phyloP scores from a whole-genome alignment of 2,888 invertebrate genomes.

The Marasmarcha lunaedactyla region DNA sequence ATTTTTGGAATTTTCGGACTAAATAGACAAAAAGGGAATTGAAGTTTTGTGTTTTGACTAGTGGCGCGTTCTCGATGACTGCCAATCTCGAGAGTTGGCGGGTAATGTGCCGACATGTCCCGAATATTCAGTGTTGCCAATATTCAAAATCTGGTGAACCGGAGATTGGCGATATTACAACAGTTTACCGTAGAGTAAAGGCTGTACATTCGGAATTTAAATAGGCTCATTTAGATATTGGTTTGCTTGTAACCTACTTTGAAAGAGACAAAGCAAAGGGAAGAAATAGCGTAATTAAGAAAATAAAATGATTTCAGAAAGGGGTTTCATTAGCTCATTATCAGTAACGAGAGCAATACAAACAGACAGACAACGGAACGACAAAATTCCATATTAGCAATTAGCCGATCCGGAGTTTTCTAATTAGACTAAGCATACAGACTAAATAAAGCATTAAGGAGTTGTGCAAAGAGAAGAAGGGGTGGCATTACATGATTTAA shows the following conservation, averaged over 20 bases:
- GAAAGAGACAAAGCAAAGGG: too few species aligned
- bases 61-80: constrained; percentile 30
- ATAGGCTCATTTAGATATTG: background rate
- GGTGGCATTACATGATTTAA: constrained; percentile 26
- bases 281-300: background rate
- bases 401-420: constrained; percentile 56
- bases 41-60: constrained; percentile 19
- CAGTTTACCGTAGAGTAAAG: background rate
- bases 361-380: constrained; percentile 28
- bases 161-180: constrained; percentile 35
- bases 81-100: constrained; percentile 20
- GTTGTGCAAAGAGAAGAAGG: constrained; percentile 57
- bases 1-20: constrained; percentile 9
- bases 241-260: too few species aligned
- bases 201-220: background rate
- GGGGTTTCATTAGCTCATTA: background rate
- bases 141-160: constrained; percentile 26
- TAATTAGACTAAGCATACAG: constrained; percentile 66
- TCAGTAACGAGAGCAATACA: constrained; percentile 8
- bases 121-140: background rate
- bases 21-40: constrained; percentile 17
- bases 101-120: constrained; percentile 19
- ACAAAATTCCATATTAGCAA: constrained; percentile 50
- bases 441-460: constrained; percentile 68
- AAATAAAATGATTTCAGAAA: background rate